Percentiles rank a stretch among this genome's conserved stretches.
These are phyloP conservation scores for Bradynema listronoti DNA, from an alignment of 1,140 invertebrate genomes.

Conservation along the genomic window DNA sequence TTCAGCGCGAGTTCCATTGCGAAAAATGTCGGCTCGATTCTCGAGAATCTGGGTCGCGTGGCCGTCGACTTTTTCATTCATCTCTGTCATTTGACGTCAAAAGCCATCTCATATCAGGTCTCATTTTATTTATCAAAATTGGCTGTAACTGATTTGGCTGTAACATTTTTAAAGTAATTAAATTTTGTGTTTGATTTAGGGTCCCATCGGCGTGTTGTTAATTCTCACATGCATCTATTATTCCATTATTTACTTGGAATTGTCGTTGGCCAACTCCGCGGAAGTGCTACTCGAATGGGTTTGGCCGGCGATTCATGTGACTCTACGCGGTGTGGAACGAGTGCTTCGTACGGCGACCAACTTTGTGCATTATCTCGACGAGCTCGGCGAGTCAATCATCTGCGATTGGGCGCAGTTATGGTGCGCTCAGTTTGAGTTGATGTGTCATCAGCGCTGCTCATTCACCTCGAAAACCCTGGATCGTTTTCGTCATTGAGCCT, in stretches of 20 bases:
- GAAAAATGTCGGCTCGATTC: neutral
- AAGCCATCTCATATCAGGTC: neutral
- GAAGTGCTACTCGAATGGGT: neutral
- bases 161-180: neutral
- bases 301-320: slow-evolving; percentile 1
- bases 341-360: neutral
- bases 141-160: neutral
- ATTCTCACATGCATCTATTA: neutral
- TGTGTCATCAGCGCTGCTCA: slow-evolving; percentile 13
- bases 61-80: slow-evolving; percentile 1
- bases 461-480: slow-evolving; percentile 14
- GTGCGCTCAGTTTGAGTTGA: slow-evolving; percentile 13
- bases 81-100: neutral
- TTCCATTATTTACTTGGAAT: neutral
- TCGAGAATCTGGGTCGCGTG: neutral
- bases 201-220: neutral
- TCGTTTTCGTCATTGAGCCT: no score
- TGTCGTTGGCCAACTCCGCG: neutral
- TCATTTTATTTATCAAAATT: neutral
- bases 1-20: neutral
- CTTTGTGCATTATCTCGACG: neutral
- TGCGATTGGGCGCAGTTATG: slow-evolving; percentile 12
- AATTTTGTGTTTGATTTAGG: neutral
- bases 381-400: slow-evolving; percentile 8
- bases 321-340: neutral